These are phyloP conservation scores for Hemichromis elongatus DNA, from an alignment of 2,113 vertebrate species.

Conservation along the genomic window DNA sequence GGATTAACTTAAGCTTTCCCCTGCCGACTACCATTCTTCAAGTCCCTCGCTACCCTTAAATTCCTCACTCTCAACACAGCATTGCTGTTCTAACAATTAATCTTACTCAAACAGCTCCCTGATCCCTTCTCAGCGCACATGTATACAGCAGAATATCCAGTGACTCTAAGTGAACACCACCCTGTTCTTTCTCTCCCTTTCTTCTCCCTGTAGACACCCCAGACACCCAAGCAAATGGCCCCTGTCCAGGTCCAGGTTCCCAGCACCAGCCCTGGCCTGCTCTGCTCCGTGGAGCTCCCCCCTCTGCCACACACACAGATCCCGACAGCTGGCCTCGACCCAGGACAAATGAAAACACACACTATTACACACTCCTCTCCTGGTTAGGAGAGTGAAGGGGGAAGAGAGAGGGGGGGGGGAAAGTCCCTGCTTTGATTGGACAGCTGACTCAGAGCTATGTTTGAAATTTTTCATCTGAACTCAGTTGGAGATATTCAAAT, in stretches of 20 bases:
- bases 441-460: constrained; percentile 62
- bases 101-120: constrained; percentile 1
- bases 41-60: constrained; percentile 27
- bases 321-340: constrained; percentile 73
- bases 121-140: background rate
- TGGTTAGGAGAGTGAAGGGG: background rate
- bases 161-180: background rate
- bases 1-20: background rate
- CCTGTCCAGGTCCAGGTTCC: constrained; percentile 45
- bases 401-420: background rate
- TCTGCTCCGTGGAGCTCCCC: constrained; percentile 10
- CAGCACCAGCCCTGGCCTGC: constrained; percentile 10
- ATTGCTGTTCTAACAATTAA: constrained; percentile 18
- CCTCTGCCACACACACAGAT: constrained; percentile 68
- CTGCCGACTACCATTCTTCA: background rate
- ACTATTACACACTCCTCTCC: constrained; percentile 52
- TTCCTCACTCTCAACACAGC: constrained; percentile 16
- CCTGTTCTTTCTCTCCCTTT: background rate
- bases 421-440: constrained; percentile 56
- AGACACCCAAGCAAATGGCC: constrained; percentile 72
- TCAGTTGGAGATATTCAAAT: constrained; percentile 46
- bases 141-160: constrained; percentile 19
- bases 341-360: constrained; percentile 72
- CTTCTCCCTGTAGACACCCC: constrained; percentile 37
- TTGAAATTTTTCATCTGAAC: constrained; percentile 56